Evolutionary conservation across 2,888 invertebrate genomes (phyloP).

Genomic region (Philereme transversata): DNA sequence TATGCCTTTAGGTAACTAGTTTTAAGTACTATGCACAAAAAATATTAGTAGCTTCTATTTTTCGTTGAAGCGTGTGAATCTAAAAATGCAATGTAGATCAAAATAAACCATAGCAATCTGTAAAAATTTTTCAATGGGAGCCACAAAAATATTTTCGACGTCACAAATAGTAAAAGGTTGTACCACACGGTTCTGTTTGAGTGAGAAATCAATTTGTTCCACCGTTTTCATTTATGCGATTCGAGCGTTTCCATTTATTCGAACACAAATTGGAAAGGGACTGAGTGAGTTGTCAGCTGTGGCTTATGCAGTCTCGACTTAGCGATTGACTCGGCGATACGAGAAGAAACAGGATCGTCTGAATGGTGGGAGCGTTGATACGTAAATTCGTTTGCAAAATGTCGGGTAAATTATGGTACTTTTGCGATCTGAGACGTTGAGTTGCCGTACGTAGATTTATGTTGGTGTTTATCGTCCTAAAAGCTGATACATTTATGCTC

Average conservation of each 20-base stretch:
- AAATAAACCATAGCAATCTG: conserved; percentile 19
- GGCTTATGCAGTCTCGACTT: conserved; percentile 76
- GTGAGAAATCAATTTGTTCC: conserved; percentile 82
- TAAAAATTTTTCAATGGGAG: conserved; percentile 33
- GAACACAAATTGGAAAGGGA: conserved; percentile 80
- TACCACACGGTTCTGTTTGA: conserved; percentile 70
- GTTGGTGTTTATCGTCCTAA: too few species aligned
- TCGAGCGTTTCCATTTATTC: conserved; percentile 77
- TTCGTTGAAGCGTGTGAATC: too few species aligned
- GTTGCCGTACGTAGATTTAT: background rate
- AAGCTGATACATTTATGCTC: too few species aligned
- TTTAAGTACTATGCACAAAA: too few species aligned
- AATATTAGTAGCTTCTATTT: too few species aligned
- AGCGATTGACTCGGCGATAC: conserved; percentile 51
- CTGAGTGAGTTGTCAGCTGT: conserved; percentile 77
- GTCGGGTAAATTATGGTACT: conserved; percentile 37
- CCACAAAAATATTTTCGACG: conserved; percentile 44
- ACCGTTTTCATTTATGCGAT: conserved; percentile 80
- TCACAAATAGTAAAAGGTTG: conserved; percentile 54
- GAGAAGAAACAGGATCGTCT: conserved; percentile 48
- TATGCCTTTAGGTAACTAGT: too few species aligned
- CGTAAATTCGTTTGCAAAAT: conserved; percentile 41
- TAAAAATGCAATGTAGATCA: background rate
- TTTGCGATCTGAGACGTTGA: conserved; percentile 31
- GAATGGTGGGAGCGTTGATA: conserved; percentile 47